Percentiles rank a stretch among this genome's conserved stretches.
Evolutionary conservation across 1,140 invertebrate species (phyloP).

Genomic region (Atta colombica): DNA sequence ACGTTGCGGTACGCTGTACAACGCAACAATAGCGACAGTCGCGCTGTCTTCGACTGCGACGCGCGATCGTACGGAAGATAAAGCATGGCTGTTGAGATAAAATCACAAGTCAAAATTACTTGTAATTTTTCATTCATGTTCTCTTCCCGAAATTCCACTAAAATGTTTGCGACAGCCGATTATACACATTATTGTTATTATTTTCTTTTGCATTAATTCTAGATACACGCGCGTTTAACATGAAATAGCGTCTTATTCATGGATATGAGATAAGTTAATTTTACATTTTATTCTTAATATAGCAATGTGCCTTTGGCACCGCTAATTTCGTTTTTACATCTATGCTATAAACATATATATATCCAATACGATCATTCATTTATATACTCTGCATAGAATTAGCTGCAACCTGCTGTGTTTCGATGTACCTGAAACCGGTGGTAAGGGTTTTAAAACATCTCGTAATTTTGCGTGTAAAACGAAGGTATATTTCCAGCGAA

Average conservation of each 20-base stretch:
- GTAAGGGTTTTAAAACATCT: constrained; percentile 49
- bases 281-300: neutral
- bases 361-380: neutral
- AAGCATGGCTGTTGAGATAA: neutral
- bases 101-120: constrained; percentile 25
- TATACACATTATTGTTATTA: neutral
- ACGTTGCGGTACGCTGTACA: neutral
- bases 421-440: constrained; percentile 61
- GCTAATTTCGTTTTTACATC: constrained; percentile 6
- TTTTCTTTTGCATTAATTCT: constrained; percentile 4
- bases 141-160: neutral
- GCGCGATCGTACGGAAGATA: neutral
- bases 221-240: neutral
- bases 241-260: constrained; percentile 19
- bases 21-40: neutral
- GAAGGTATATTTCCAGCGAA: constrained; percentile 14
- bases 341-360: neutral
- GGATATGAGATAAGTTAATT: constrained; percentile 7
- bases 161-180: neutral
- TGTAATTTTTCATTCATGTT: constrained; percentile 26
- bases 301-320: neutral
- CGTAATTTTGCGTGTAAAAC: constrained; percentile 25
- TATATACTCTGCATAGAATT: neutral
- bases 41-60: neutral
- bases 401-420: constrained; percentile 50